Evolutionary conservation across 2,113 vertebrate genomes (phyloP), one percentile per base, ranked within the genome.

Genomic region (Ptilorrhoa leucosticta): DNA sequence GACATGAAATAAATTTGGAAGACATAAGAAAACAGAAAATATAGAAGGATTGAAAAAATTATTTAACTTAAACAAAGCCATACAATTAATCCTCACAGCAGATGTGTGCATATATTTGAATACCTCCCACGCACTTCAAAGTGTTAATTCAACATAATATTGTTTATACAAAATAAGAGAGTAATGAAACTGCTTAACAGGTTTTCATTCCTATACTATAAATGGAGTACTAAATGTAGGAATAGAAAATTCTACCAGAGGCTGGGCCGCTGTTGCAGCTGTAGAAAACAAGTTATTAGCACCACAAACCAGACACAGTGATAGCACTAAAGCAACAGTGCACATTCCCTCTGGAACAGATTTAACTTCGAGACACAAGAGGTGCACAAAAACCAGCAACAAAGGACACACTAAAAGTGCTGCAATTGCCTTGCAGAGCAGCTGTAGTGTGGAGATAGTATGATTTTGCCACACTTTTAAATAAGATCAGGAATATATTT

Each of bases 331-430:
- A 37, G 4, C 26, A 66, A 8, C 15, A 57, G 39, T 19, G 16
- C 1, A 5, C 21, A 9, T 31, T 48, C 27, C 11, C 11, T 45
- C 66, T 45, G 30, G 30, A 68, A 39, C 1, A 47, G 44, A 35
- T 50, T 65, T 51, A 33, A 10, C 6, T 15, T 65, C 15, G 24
- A 84, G 12, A 30, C 5, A 2, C 19, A 28, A 69, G 16, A 61
- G 13, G 2, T 54, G 3, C 21, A 44, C 13, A 35, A 69, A 86
- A 60, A 3, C 0, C 13, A 42, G 1, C 11, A 72, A 5, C 6
- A 71, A 76, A 64, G 13, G 11, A 54, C 42, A 47, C 19, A 53
- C 1, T 37, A 40, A 40, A 88, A 85, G 13, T 23, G 4, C 6
- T 15, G 1, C 26, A 40, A 26, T 22, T 65, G 16, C 35, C 75